Evolutionary conservation across 2,113 vertebrate genomes (phyloP).

Genomic region (Tenebrosternarchus preto): DNA sequence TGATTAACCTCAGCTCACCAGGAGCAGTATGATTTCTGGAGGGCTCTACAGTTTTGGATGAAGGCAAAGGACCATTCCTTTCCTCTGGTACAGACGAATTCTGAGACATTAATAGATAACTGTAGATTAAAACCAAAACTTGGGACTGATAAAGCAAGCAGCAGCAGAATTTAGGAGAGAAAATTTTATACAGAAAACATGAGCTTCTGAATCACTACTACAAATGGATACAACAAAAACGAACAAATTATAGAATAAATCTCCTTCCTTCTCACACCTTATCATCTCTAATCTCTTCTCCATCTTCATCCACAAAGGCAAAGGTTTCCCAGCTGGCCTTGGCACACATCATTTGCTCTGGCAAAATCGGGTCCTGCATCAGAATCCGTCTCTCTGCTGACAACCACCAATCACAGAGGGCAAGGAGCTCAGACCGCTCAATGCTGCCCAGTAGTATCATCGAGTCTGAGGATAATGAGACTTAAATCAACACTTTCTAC

Average conservation of each 20-base stretch:
- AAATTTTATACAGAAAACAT: background rate
- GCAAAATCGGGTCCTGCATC: slow-evolving; percentile 67
- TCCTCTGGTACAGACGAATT: slow-evolving; percentile 71
- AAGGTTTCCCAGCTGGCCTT: slow-evolving; percentile 80
- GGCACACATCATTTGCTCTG: slow-evolving; percentile 53
- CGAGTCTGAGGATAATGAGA: slow-evolving; percentile 68
- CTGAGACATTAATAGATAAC: slow-evolving; percentile 51
- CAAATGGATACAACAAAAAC: background rate
- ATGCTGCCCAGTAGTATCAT: slow-evolving; percentile 92
- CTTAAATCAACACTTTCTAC: background rate
- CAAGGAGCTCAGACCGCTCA: slow-evolving; percentile 84
- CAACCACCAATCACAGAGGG: slow-evolving; percentile 83
- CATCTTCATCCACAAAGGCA: slow-evolving; percentile 83
- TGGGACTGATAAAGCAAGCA: background rate
- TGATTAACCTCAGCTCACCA: slow-evolving; percentile 59
- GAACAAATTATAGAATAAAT: background rate
- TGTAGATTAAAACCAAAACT: background rate
- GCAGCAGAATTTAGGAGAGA: background rate
- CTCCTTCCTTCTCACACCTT: background rate
- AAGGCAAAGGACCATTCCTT: slow-evolving; percentile 81
- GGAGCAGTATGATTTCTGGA: slow-evolving; percentile 59
- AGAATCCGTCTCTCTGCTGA: slow-evolving; percentile 81
- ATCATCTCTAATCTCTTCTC: no score
- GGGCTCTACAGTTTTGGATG: slow-evolving; percentile 68
- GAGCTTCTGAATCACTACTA: background rate